These are phyloP conservation scores for Leptonema lineaticorne DNA, from an alignment of 1,140 invertebrate species.

Conservation along the genomic window DNA sequence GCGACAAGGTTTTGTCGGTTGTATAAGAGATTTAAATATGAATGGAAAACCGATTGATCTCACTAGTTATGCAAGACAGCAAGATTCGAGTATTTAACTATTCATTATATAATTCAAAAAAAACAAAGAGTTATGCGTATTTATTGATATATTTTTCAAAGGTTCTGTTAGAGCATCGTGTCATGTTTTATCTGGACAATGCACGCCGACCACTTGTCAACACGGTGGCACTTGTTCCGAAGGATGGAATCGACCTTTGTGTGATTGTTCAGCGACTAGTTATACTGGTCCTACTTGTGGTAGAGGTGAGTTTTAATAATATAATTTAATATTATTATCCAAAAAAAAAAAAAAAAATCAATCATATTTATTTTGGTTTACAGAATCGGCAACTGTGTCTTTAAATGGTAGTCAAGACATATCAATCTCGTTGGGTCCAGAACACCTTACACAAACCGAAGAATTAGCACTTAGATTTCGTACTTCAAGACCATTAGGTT, in stretches of 20 bases:
- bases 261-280: slow-evolving; percentile 89
- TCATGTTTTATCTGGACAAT: slow-evolving; percentile 78
- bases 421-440: slow-evolving; percentile 74
- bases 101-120: background rate
- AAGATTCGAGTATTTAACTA: slow-evolving; percentile 75
- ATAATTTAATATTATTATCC: slow-evolving; percentile 4
- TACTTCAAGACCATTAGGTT: slow-evolving; percentile 72
- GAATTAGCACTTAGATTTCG: slow-evolving; percentile 86
- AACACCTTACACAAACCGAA: slow-evolving; percentile 87
- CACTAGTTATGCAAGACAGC: slow-evolving; percentile 82
- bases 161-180: slow-evolving; percentile 84
- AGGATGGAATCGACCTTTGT: slow-evolving; percentile 95
- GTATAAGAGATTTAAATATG: slow-evolving; percentile 88
- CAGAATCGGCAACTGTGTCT: slow-evolving; percentile 83
- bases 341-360: background rate
- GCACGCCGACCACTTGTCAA: slow-evolving; percentile 81
- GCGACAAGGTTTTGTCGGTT: slow-evolving; percentile 91
- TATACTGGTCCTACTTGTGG: slow-evolving; percentile 92
- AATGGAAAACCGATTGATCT: slow-evolving; percentile 93
- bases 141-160: slow-evolving; percentile 44
- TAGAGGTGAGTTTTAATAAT: slow-evolving; percentile 62
- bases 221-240: slow-evolving; percentile 88
- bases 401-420: slow-evolving; percentile 89
- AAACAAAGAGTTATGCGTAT: background rate
- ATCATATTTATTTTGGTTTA: slow-evolving; percentile 14